These are phyloP conservation scores for Chymomyza costata DNA, from an alignment of 1,140 invertebrate species.

Conservation along the genomic window DNA sequence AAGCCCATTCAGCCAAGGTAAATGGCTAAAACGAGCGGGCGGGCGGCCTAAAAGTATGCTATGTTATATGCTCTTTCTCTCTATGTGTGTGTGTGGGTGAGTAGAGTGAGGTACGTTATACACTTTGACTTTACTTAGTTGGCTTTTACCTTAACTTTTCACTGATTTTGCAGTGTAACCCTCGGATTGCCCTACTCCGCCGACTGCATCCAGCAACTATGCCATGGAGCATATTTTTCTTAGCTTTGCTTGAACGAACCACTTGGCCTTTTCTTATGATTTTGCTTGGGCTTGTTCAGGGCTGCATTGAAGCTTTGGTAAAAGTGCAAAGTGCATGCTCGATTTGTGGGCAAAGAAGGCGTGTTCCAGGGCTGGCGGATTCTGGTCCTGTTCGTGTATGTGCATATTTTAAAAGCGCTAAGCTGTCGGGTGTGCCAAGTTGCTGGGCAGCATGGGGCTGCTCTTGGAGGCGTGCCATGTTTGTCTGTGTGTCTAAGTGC, in stretches of 20 bases:
- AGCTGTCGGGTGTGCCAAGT: slow-evolving; percentile 1
- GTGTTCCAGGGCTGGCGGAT: no score
- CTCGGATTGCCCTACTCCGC: slow-evolving; percentile 3
- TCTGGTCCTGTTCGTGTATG: slow-evolving; percentile 29
- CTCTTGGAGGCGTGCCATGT: slow-evolving; percentile 4
- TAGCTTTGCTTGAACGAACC: slow-evolving; percentile 29
- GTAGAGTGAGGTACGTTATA: slow-evolving; percentile 31
- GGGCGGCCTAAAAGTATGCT: slow-evolving; percentile 17
- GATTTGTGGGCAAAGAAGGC: background rate
- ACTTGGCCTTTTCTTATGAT: slow-evolving; percentile 34
- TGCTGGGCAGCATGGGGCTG: background rate
- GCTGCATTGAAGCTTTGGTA: background rate
- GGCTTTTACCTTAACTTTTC: slow-evolving; percentile 61
- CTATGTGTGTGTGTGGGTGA: slow-evolving; percentile 32
- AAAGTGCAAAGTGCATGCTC: slow-evolving; percentile 8
- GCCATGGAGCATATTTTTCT: slow-evolving; percentile 52
- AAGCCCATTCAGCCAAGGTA: background rate
- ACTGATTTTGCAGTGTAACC: slow-evolving; percentile 45
- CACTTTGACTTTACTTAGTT: slow-evolving; percentile 62
- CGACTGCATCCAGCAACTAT: no score
- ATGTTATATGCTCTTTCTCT: no score
- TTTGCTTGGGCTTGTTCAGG: slow-evolving; percentile 1
- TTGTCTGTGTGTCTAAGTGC: slow-evolving; percentile 39
- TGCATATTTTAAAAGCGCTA: slow-evolving; percentile 54
- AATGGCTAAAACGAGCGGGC: background rate